These are phyloP conservation scores for Pavo muticus DNA, from an alignment of 2,113 vertebrate species.

Conservation along the genomic window DNA sequence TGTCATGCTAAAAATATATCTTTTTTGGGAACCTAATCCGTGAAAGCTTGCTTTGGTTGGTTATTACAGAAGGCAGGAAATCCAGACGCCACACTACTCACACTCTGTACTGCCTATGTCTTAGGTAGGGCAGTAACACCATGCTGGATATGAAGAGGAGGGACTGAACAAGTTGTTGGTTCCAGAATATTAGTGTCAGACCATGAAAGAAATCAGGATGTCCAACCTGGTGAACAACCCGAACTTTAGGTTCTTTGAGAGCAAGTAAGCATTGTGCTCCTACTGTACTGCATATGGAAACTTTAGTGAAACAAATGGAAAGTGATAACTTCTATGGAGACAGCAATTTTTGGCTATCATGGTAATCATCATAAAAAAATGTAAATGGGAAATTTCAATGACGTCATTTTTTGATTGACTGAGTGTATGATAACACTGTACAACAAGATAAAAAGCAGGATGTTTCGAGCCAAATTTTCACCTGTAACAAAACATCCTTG, in stretches of 20 bases:
- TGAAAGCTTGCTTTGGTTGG: neutral
- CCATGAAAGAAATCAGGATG: neutral
- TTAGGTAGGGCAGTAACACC: neutral
- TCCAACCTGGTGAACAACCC: neutral
- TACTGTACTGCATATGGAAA: neutral
- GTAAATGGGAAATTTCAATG: neutral
- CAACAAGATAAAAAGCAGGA: neutral
- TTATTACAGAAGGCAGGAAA: neutral
- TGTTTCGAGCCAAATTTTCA: neutral
- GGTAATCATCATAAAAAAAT: neutral
- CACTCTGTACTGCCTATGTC: rapidly evolving
- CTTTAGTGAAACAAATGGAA: neutral
- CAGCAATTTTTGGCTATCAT: neutral
- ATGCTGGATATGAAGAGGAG: neutral
- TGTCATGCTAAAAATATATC: neutral
- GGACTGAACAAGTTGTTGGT: neutral
- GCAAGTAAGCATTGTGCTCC: neutral
- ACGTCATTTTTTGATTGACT: neutral
- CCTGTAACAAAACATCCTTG: neutral
- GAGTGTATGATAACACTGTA: neutral
- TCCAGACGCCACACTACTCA: rapidly evolving
- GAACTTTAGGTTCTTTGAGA: neutral
- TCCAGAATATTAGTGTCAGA: neutral
- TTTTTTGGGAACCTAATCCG: neutral
- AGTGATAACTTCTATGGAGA: neutral